Conservation (phyloP, 35 echinoderm and acorn worm genomes). For the Acanthaster planci region DNA sequence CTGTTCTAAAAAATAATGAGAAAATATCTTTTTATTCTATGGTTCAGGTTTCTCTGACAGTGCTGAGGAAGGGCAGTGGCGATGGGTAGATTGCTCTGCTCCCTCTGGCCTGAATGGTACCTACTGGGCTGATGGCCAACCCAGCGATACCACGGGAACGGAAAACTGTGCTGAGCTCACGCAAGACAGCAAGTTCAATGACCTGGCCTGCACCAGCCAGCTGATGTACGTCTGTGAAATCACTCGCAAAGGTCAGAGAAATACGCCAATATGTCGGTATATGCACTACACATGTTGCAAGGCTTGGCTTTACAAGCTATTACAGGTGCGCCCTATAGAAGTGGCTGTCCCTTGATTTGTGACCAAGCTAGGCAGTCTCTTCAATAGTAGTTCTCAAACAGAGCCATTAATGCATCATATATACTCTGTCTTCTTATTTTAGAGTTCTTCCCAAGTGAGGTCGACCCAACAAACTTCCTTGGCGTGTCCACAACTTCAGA, state of each 20-base stretch:
- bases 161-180: slow-evolving; percentile 79
- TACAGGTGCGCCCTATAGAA: no score
- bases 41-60: slow-evolving; percentile 75
- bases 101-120: slow-evolving; percentile 43
- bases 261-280: neutral
- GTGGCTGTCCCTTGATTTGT: no score
- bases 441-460: slow-evolving; percentile 15
- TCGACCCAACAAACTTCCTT: slow-evolving; percentile 34
- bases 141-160: slow-evolving; percentile 48
- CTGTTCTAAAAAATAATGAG: no score
- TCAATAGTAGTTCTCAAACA: no score
- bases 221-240: slow-evolving; percentile 88
- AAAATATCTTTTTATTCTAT: no score
- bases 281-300: no score
- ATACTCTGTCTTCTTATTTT: neutral
- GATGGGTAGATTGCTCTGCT: slow-evolving; percentile 71
- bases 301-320: no score
- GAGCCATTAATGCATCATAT: no score
- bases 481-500: slow-evolving; percentile 19
- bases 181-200: slow-evolving; percentile 63
- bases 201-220: slow-evolving; percentile 59
- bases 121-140: slow-evolving; percentile 81
- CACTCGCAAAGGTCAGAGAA: slow-evolving; percentile 50
- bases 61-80: slow-evolving; percentile 67
- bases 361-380: no score